Evolutionary conservation across 2,797 vertebrate species (phyloP).

Genomic region (Malurus leucopterus): DNA sequence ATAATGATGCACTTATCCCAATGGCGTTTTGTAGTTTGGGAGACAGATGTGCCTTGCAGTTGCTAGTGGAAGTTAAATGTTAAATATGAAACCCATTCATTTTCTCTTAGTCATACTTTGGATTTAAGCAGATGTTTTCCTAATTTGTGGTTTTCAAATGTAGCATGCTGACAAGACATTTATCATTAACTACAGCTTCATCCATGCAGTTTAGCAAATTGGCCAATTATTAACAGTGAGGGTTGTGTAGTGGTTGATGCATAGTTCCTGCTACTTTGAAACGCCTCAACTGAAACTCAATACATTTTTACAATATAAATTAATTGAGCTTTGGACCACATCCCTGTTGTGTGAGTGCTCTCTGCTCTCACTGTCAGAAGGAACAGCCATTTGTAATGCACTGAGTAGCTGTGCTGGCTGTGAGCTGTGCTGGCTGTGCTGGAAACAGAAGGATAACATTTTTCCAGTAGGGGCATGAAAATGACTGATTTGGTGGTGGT

Average conservation of each 20-base stretch:
- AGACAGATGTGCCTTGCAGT: conserved; percentile 57
- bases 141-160: conserved; percentile 59
- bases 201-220: conserved; percentile 57
- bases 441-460: not conserved
- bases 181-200: conserved; percentile 44
- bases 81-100: conserved; percentile 64
- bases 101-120: conserved; percentile 63
- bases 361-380: not conserved
- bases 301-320: conserved; percentile 45
- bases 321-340: conserved; percentile 37
- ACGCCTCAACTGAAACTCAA: conserved; percentile 40
- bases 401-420: not conserved
- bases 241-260: not conserved
- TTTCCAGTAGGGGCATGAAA: not conserved
- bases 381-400: not conserved
- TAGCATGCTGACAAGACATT: conserved; percentile 59
- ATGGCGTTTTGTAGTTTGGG: not conserved
- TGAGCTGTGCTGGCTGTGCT: not conserved
- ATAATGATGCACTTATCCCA: conserved; percentile 35
- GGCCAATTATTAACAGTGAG: conserved; percentile 52
- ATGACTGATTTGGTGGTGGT: not conserved
- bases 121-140: conserved; percentile 61
- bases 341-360: not conserved
- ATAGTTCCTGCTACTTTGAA: conserved; percentile 52
- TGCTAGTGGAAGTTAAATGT: conserved; percentile 44